Evolutionary conservation across 2,797 vertebrate genomes (phyloP).

Genomic region (Gallirallus australis): DNA sequence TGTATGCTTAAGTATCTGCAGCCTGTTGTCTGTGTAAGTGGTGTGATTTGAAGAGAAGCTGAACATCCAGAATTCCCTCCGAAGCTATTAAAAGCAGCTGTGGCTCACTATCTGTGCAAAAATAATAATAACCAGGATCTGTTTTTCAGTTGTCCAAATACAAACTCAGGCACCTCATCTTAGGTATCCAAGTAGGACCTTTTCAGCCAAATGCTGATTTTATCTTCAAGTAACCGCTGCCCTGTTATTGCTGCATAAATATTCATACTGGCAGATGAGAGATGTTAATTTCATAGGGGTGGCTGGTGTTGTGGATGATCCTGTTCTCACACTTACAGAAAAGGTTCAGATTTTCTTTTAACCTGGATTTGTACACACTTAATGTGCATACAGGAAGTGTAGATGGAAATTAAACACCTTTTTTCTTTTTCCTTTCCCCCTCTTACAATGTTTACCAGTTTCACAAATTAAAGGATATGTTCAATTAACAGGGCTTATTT

Average conservation of each 20-base stretch:
- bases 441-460: not conserved
- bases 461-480: not conserved
- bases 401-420: not conserved
- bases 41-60: constrained; percentile 1
- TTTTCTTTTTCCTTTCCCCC: not conserved
- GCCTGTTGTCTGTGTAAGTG: constrained; percentile 28
- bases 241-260: not conserved
- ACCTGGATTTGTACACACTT: not conserved
- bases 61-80: constrained; percentile 19
- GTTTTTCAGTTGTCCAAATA: constrained; percentile 7
- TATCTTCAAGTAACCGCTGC: constrained; percentile 18
- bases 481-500: not conserved
- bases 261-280: not conserved
- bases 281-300: not conserved
- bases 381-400: not conserved
- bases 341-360: not conserved
- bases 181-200: not conserved
- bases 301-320: not conserved
- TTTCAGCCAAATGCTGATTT: constrained; percentile 22
- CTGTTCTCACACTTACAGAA: not conserved
- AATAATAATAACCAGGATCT: constrained; percentile 31
- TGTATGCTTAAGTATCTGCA: constrained; percentile 21
- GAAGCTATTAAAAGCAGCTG: constrained; percentile 61
- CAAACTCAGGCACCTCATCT: constrained; percentile 43
- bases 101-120: not conserved